Base-by-base conservation (phyloP, 2,888 invertebrate species). In the Agrochola circellaris region DNA sequence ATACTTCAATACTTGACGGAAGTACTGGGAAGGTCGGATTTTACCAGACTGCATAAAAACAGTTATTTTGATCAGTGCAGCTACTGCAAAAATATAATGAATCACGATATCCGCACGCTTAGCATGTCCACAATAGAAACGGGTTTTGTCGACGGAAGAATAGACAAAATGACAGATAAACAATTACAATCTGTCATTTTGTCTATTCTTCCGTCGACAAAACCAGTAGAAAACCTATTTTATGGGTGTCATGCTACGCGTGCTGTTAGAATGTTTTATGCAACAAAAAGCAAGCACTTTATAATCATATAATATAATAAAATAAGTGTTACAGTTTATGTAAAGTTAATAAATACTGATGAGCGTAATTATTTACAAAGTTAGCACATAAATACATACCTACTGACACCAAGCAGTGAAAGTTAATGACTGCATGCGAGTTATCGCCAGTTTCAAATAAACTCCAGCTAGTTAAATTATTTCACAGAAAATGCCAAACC, bases 251-350 rank as follows among this genome's bases (percentile, higher is more conserved):
- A 38, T 38, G 38, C 38, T 38, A 38, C 38, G 38, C 38, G 38
- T 38, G 38, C 38, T n/a, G 58, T 68, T 69, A 79, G 26, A 61
- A 45, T 77, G 23, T 45, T 54, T 1, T 30, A 45, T 7, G 62
- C 77, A 77, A 64, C 77, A 78, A 82, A 75, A 75, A 58, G 75
- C 64, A 82, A 82, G 77, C 64, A 13, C 23, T 64, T 75, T 58
- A 20, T 34, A 64, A 51, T 56, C 2, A 58, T 64, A 82, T 78
- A 82, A 75, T 78, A 48, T 64, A 30, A 42, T 64, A 56, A 48
- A 64, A 20, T 64, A 56, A 42, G 62, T 56, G 56, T 64, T 48
- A 66, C 67, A 75, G 38, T 56, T 61, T 72, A 56, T n/a, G 45
- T 72, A 11, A 38, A n/a, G 23, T 54, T 45, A 17, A n/a, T 58